Evolutionary conservation across 35 echinoderm and acorn worm species (phyloP), one percentile per base, ranked within the genome.

Genomic region (Chiridota heheva): DNA sequence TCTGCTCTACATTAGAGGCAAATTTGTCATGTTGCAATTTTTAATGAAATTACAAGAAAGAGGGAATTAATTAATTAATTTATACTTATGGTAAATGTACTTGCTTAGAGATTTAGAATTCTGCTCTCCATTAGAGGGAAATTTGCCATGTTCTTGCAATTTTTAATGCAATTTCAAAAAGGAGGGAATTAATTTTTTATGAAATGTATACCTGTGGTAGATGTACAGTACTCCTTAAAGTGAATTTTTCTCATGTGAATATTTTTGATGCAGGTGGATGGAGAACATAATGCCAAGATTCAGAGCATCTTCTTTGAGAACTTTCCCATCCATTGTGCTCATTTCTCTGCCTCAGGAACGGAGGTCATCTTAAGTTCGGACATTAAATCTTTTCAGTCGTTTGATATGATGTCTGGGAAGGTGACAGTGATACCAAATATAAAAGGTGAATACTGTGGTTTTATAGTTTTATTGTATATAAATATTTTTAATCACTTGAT

Each of bases 401-500:
- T 91, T 70, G 89, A 98, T 46, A 98, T 98, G 95, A 92, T 98
- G 69, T 81, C 89, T n/a, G 95, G 95, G 12, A 98, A 98, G 58
- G 67, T 98, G 22, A 79, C 42, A 24, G 40, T 44, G 20, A 85
- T 98, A 41, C 81, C 95, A 39, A 51, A 91, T 27, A 73, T 98
- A 20, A 84, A 55, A 84, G 95, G 95, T 98, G 49, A 88, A 61
- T 42, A 4, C 16, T 42, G n/a, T 3, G 35, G 37, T 5, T 49
- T 34, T 36, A 2, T 7, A 8, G 69, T 72, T 72, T 24, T 8
- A 44, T 0, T 30, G 69, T 55, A 55, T 55, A 55, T 55, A 25
- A 17, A 17, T 55, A 15, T 17, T 2, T 65, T 65, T 65, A 32
- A 2, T n/a, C n/a, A n/a, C n/a, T n/a, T n/a, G n/a, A n/a, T n/a